Evolutionary conservation across 2,888 invertebrate species (phyloP).

Genomic region (Drosophila tanythrix): DNA sequence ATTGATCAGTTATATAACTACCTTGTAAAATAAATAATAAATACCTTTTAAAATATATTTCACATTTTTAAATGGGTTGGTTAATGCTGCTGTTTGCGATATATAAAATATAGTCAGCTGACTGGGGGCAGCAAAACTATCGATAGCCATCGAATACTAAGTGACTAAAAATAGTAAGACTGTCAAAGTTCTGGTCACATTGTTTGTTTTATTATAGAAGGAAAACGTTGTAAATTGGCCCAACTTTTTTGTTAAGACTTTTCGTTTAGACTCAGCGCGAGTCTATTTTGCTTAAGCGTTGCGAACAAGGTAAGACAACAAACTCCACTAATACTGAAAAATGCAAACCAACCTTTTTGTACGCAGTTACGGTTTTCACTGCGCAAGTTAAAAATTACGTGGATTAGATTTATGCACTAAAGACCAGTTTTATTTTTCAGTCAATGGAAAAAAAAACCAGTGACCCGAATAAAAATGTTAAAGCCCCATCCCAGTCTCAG

Average conservation of each 20-base stretch:
- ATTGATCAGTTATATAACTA: not conserved
- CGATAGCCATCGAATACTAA: constrained; percentile 13
- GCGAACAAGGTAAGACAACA: constrained; percentile 20
- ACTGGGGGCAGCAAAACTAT: not conserved
- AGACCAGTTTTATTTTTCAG: not conserved
- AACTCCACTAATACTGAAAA: not conserved
- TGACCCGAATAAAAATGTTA: not conserved
- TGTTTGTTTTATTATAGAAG: constrained; percentile 25
- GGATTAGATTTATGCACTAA: not conserved
- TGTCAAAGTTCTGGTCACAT: constrained; percentile 15
- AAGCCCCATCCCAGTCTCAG: not conserved
- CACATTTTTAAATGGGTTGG: not conserved
- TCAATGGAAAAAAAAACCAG: not conserved
- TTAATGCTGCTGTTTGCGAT: not conserved
- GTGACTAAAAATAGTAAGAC: not conserved
- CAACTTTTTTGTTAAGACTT: constrained; percentile 33
- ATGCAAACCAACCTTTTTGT: not conserved
- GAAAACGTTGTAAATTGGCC: constrained; percentile 45
- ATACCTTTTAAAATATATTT: not conserved
- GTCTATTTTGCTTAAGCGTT: constrained; percentile 4
- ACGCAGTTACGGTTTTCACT: not conserved
- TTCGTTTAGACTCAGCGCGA: constrained; percentile 17
- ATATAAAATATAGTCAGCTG: not conserved
- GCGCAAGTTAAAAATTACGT: not conserved
- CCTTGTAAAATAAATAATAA: not conserved